These are phyloP conservation scores for Propithecus perrieri DNA, from an alignment of 2,797 vertebrate species.

Conservation along the genomic window DNA sequence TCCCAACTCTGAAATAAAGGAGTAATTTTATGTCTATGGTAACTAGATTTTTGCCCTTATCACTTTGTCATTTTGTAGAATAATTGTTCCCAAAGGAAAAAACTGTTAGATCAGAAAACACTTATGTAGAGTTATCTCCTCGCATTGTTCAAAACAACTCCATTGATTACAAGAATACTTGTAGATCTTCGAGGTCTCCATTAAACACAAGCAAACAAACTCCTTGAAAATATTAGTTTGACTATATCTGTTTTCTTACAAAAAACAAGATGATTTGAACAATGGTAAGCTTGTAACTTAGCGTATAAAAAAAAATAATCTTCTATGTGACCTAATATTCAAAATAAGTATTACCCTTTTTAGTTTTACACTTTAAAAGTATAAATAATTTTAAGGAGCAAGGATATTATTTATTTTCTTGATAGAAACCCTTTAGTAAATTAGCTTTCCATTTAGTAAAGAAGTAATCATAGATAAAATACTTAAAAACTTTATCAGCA, in stretches of 20 bases:
- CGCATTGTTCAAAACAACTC: neutral
- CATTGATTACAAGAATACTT: neutral
- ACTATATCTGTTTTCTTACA: neutral
- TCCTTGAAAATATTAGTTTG: neutral
- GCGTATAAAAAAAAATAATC: neutral
- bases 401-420: neutral
- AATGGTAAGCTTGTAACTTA: neutral
- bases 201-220: neutral
- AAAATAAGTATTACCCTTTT: neutral
- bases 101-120: neutral
- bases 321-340: neutral
- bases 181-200: neutral
- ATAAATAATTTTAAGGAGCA: neutral
- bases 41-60: slow-evolving; percentile 73
- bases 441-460: slow-evolving; percentile 30
- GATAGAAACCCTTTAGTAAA: neutral
- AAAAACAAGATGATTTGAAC: neutral
- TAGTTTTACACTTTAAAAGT: neutral
- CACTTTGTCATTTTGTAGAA: slow-evolving; percentile 56
- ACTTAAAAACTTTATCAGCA: neutral
- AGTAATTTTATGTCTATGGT: slow-evolving; percentile 61
- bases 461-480: neutral
- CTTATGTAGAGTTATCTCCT: neutral
- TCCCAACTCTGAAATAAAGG: slow-evolving; percentile 69
- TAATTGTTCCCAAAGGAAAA: slow-evolving; percentile 18